These are phyloP conservation scores for Ceryle rudis DNA, from an alignment of 2,797 vertebrate genomes.

Conservation along the genomic window DNA sequence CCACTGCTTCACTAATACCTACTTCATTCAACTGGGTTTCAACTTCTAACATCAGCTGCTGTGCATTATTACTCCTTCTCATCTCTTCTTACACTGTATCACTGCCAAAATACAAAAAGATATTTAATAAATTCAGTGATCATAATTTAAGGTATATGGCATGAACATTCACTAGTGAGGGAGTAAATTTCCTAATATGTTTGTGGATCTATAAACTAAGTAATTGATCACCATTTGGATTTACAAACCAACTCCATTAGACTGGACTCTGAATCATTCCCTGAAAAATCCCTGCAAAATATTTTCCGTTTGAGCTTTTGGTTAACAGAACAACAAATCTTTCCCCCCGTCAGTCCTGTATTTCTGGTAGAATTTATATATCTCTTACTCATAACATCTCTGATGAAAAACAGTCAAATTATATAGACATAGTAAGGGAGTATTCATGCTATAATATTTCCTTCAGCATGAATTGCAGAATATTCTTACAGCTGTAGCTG, in stretches of 20 bases:
- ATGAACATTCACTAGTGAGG: background rate
- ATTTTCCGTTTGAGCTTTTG: background rate
- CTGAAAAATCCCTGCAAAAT: background rate
- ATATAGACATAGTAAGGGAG: rapidly evolving
- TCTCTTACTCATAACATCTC: background rate
- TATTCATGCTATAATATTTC: background rate
- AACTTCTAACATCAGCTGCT: background rate
- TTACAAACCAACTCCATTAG: background rate
- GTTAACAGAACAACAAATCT: background rate
- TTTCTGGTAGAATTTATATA: background rate
- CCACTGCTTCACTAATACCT: background rate
- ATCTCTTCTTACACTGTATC: background rate
- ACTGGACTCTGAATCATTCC: background rate
- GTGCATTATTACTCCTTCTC: background rate
- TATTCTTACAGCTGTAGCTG: background rate
- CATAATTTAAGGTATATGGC: background rate
- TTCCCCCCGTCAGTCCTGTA: background rate
- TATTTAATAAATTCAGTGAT: background rate
- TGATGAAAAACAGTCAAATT: background rate
- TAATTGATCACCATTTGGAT: background rate
- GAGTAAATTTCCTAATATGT: background rate
- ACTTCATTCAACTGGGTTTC: background rate
- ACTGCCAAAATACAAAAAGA: background rate
- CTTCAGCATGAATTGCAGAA: background rate
- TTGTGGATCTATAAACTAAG: background rate